Base-by-base conservation (phyloP, 1,140 invertebrate genomes). In the Solenopsis fugax region DNA sequence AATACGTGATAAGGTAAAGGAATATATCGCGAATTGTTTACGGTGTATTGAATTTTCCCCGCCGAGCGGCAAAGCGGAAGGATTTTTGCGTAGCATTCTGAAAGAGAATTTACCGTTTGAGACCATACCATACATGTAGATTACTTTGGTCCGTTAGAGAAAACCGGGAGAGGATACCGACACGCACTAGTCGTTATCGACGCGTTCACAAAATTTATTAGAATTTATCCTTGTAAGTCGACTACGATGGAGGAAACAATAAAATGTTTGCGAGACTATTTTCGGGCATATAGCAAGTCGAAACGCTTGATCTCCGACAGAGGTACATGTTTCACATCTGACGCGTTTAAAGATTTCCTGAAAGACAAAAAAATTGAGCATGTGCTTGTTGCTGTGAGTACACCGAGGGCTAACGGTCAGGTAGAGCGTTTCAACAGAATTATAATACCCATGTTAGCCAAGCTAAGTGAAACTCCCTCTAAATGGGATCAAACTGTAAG, bases 271-370 rank as follows among this genome's bases (percentile, higher is more conserved):
- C 7, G 41, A 6, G 41, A 41, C 0, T 41, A 41, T 41, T 41
- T 41, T 7, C 41, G 41, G 4, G 41, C 41, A 41, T 41, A 41
- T 7, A 41, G 41, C 4, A 41, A 7, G 7, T 3, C 41, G 4
- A 41, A 41, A 7, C 41, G 41, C 0, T 4, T 82, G 12, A 71
- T 82, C 13, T 71, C 34, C 0, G 67, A 84, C 24, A 10, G 54
- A 9, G 52, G 54, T 2, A 62, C 65, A 0, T 82, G 65, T n/a
- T 82, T 72, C 12, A 72, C 80, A 0, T 82, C 37, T 0, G 34
- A 67, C 0, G 5, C 0, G 0, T 84, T 84, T 7, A 16, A 13
- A n/a, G 10, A 72, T 16, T 84, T 52, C 10, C 4, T 64, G 0
- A 13, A 45, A 18, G 0, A 7, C 3, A 4, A 50, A 6, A 6